Conservation (phyloP, 1,140 invertebrate genomes). For the Panonychus citri region DNA sequence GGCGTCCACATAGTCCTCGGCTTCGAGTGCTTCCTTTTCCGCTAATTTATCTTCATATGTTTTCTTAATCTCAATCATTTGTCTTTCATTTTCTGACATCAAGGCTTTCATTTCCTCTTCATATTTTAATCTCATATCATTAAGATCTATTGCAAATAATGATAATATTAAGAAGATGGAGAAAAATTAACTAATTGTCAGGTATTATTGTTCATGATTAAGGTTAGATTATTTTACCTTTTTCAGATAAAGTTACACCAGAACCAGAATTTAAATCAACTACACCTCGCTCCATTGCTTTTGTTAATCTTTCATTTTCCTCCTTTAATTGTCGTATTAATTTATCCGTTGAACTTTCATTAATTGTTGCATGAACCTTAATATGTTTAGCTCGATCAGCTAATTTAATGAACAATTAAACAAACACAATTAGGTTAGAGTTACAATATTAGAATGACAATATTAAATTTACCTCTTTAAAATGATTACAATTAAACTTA, state of each 20-base stretch:
- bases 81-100: conserved; percentile 31
- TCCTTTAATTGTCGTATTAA: conserved; percentile 33
- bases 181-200: not conserved
- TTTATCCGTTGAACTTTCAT: conserved; percentile 33
- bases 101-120: conserved; percentile 29
- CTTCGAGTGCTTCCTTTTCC: conserved; percentile 18
- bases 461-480: no score
- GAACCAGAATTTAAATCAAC: not conserved
- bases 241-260: not conserved
- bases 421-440: no score
- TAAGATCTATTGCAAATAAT: conserved; percentile 18
- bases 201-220: not conserved
- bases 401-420: conserved; percentile 7
- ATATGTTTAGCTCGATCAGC: conserved; percentile 36
- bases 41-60: conserved; percentile 31
- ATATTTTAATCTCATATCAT: conserved; percentile 21
- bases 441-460: no score
- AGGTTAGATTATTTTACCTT: not conserved
- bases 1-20: not conserved
- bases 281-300: conserved; percentile 20
- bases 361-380: conserved; percentile 30
- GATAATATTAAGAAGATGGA: not conserved
- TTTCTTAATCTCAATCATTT: conserved; percentile 31
- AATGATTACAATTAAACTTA: no score
- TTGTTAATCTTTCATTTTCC: conserved; percentile 33